Evolutionary conservation across 2,888 invertebrate genomes (phyloP), one percentile per base, ranked within the genome.

Genomic region (Agrenia bidenticulata): DNA sequence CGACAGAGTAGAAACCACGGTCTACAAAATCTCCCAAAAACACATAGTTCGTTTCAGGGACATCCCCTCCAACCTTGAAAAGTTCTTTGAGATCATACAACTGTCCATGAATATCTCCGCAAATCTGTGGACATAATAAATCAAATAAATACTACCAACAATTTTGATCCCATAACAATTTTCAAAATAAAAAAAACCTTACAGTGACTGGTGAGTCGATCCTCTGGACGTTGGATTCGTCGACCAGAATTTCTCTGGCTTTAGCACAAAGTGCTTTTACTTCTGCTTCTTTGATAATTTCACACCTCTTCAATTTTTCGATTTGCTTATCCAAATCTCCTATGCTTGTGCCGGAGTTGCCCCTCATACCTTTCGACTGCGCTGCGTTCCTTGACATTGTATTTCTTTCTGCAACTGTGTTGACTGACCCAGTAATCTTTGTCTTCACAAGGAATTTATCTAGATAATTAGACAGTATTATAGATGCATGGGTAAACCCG

Each of bases 1-100:
- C 98, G 15, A 99, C 97, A 78, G 95, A 95, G 83, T 96, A 99
- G 82, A 97, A 99, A 49, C 99, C 99, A 82, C 99, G 85, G 81
- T 99, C 99, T 11, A 99, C 99, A 84, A 99, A 99, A 81, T 99
- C 99, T 21, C 99, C 99, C 92, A 99, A 95, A 80, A 99, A 99
- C 69, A 99, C 84, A 80, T 99, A 99, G 82, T 98, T 99, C 73
- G 98, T 99, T 81, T 97, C 96, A 15, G 99, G 99, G 61, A 99
- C 96, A 86, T 98, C 95, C 21, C 98, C 98, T 49, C 99, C 99
- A 24, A 98, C 97, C 88, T 95, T 96, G 79, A 96, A 95, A 49
- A 96, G 82, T 81, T 96, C 95, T 81, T 94, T 97, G 54, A 99
- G 84, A 82, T 99, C 99, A 83, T 98, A 99, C 82, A 99, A 99